Conservation (phyloP, 1,140 invertebrate species). For the Calycopis cecrops region DNA sequence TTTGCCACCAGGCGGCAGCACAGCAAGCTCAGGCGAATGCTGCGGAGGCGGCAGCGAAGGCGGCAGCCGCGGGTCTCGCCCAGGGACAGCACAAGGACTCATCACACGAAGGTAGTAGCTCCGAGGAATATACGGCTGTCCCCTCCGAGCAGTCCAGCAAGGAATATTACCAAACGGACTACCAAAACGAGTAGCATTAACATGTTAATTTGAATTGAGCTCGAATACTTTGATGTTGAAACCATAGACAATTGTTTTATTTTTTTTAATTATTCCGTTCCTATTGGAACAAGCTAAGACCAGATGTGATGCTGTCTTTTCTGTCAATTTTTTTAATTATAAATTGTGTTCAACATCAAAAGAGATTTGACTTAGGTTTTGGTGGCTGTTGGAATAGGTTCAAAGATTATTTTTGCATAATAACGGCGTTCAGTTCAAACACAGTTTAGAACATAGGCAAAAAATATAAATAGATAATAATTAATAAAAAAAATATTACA, state of each 20-base stretch:
- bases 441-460: too few species aligned
- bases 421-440: neutral
- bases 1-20: constrained; percentile 46
- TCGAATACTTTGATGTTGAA: constrained; percentile 1
- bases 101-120: constrained; percentile 63
- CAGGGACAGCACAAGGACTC: constrained; percentile 40
- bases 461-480: too few species aligned
- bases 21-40: constrained; percentile 61
- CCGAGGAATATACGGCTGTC: constrained; percentile 46
- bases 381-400: constrained; percentile 34
- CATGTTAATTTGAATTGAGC: constrained; percentile 11
- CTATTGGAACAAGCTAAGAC: too few species aligned
- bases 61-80: constrained; percentile 53
- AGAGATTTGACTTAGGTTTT: constrained; percentile 11
- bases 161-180: constrained; percentile 61
- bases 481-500: too few species aligned
- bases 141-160: constrained; percentile 41
- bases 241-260: neutral
- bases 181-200: constrained; percentile 55
- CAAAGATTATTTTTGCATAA: constrained; percentile 11
- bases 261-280: too few species aligned
- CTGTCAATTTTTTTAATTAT: too few species aligned
- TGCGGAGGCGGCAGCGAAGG: constrained; percentile 59
- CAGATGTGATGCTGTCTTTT: too few species aligned
- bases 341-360: too few species aligned